phyloP scores from a whole-genome alignment of 1,140 invertebrate species.

The Holotrichia oblita region DNA sequence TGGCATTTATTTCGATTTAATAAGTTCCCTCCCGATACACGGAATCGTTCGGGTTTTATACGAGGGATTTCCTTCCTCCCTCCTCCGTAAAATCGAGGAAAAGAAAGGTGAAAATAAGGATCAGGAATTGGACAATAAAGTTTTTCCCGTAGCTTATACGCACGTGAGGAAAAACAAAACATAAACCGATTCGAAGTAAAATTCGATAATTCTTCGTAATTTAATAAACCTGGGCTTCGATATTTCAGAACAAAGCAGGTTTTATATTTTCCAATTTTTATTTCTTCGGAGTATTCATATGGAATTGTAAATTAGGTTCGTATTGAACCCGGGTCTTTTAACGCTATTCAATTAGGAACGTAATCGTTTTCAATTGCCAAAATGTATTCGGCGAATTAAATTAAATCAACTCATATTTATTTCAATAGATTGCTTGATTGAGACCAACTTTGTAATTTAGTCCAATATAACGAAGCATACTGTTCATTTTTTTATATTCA shows the following conservation, averaged over 20 bases:
- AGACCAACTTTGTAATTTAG: too few species aligned
- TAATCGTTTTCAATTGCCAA: too few species aligned
- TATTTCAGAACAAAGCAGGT: neutral
- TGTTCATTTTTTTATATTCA: too few species aligned
- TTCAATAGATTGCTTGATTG: too few species aligned
- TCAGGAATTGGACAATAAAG: constrained; percentile 20
- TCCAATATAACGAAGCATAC: too few species aligned
- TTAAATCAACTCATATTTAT: too few species aligned
- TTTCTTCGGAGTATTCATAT: too few species aligned
- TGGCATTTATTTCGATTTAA: constrained; percentile 18
- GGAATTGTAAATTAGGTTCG: too few species aligned
- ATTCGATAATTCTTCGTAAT: constrained; percentile 20
- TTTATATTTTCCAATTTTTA: neutral
- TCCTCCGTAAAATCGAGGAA: too few species aligned
- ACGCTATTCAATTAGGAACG: too few species aligned
- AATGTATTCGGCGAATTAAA: too few species aligned
- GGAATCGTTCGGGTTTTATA: neutral
- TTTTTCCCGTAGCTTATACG: neutral
- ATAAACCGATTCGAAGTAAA: neutral
- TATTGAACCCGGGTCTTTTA: too few species aligned
- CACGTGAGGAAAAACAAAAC: constrained; percentile 17
- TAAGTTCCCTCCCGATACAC: neutral
- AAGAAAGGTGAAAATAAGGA: constrained; percentile 26
- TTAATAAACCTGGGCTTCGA: constrained; percentile 6
- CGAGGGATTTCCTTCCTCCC: constrained; percentile 4